These are phyloP conservation scores for Coryphaenoides rupestris DNA, from an alignment of 2,113 vertebrate species.

Conservation along the genomic window DNA sequence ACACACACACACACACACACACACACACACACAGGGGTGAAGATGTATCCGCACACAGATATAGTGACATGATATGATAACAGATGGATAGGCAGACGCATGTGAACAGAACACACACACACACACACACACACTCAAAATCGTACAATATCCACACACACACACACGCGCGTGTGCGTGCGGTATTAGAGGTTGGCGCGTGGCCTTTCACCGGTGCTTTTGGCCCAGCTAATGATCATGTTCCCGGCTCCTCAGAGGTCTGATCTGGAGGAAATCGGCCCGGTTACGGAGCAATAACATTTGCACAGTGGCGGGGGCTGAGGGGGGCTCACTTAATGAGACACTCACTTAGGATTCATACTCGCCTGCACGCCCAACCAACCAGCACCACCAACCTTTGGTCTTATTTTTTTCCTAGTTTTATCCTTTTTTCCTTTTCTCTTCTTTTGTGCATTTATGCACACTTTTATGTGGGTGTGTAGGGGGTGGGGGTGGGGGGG, in stretches of 20 bases:
- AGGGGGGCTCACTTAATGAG: conserved; percentile 64
- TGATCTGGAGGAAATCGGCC: conserved; percentile 52
- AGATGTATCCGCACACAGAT: conserved; percentile 5
- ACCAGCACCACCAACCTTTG: conserved; percentile 50
- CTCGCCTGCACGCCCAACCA: conserved; percentile 82
- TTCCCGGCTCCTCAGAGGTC: conserved; percentile 33
- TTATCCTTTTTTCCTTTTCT: no score
- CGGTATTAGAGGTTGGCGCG: not conserved
- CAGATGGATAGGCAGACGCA: no score
- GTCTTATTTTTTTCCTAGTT: no score
- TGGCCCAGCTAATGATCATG: conserved; percentile 6
- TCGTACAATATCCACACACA: no score
- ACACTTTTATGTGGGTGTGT: not conserved
- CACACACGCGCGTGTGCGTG: not conserved
- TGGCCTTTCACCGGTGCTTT: conserved; percentile 18
- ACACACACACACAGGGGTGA: conserved; percentile 10
- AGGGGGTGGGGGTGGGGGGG: not conserved
- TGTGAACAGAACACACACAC: no score
- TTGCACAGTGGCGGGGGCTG: conserved; percentile 52
- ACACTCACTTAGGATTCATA: conserved; percentile 79
- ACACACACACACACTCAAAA: conserved; percentile 7
- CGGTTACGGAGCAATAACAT: conserved; percentile 63
- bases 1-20: conserved; percentile 26
- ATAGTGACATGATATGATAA: no score
- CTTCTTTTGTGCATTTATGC: no score